These are phyloP conservation scores for Drosophila melanosoma DNA, from an alignment of 2,888 invertebrate genomes.

Conservation along the genomic window DNA sequence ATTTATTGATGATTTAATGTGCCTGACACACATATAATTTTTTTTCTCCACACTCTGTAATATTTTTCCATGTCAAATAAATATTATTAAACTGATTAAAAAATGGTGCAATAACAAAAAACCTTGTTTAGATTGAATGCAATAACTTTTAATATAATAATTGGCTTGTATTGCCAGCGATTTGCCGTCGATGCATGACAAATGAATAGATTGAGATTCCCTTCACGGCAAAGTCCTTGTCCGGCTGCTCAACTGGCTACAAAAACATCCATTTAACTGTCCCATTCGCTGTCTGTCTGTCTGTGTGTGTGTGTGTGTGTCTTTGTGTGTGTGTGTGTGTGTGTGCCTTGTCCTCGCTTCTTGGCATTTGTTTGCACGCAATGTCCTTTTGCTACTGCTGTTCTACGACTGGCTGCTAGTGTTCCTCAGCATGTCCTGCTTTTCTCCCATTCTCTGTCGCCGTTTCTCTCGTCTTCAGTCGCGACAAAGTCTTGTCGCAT, in stretches of 20 bases:
- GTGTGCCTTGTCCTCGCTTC: constrained; percentile 20
- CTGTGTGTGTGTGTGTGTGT: not conserved
- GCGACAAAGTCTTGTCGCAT: constrained; percentile 77
- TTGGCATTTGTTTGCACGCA: constrained; percentile 57
- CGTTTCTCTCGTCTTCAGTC: constrained; percentile 49
- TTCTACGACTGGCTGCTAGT: constrained; percentile 16
- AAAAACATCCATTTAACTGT: constrained; percentile 13
- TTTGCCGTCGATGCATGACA: constrained; percentile 56
- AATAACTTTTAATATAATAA: constrained; percentile 8
- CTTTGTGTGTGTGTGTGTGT: not conserved
- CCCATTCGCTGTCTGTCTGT: not conserved
- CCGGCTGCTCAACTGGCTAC: constrained; percentile 42
- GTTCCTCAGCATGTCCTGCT: not conserved
- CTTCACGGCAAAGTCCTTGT: constrained; percentile 14
- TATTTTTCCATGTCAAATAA: not conserved
- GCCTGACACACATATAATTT: constrained; percentile 16
- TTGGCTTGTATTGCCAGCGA: constrained; percentile 40
- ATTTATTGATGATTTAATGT: constrained; percentile 54
- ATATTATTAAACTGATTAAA: constrained; percentile 5
- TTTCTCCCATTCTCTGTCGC: not conserved
- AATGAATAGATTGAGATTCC: constrained; percentile 39
- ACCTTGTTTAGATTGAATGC: not conserved
- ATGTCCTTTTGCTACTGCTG: constrained; percentile 12
- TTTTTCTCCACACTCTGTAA: not conserved
- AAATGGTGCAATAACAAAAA: not conserved